These are phyloP conservation scores for Cheirogaleus medius DNA, from an alignment of 2,113 vertebrate genomes.

Conservation along the genomic window DNA sequence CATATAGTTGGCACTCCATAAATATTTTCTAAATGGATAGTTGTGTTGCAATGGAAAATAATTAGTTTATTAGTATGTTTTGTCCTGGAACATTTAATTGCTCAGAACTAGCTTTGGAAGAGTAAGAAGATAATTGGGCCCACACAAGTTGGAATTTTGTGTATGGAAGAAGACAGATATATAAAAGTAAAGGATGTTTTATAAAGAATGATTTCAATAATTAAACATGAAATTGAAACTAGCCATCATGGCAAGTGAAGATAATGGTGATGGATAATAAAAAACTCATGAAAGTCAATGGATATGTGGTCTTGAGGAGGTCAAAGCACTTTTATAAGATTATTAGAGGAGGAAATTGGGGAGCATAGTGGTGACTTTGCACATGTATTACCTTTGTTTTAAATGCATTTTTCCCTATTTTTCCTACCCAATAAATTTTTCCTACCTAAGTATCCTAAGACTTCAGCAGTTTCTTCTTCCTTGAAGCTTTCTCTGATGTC, in stretches of 20 bases:
- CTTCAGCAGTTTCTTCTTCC: background rate
- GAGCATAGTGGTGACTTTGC: background rate
- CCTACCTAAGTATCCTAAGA: background rate
- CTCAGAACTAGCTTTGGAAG: background rate
- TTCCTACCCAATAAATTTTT: background rate
- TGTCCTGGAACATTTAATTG: background rate
- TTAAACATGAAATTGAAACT: background rate
- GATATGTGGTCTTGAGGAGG: background rate
- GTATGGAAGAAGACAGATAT: background rate
- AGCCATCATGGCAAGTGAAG: background rate
- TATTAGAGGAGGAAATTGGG: background rate
- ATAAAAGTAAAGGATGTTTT: background rate
- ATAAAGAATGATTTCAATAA: background rate
- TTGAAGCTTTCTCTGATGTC: background rate
- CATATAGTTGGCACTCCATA: background rate
- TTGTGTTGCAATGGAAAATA: background rate
- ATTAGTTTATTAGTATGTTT: background rate
- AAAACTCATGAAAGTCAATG: background rate
- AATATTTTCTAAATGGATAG: background rate
- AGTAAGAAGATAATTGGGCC: background rate
- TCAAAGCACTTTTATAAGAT: background rate
- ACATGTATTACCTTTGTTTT: background rate
- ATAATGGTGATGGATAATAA: background rate
- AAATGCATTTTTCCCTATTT: background rate
- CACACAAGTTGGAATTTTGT: background rate